phyloP scores from a whole-genome alignment of 2,797 vertebrate genomes.

The Vespertilio murinus region DNA sequence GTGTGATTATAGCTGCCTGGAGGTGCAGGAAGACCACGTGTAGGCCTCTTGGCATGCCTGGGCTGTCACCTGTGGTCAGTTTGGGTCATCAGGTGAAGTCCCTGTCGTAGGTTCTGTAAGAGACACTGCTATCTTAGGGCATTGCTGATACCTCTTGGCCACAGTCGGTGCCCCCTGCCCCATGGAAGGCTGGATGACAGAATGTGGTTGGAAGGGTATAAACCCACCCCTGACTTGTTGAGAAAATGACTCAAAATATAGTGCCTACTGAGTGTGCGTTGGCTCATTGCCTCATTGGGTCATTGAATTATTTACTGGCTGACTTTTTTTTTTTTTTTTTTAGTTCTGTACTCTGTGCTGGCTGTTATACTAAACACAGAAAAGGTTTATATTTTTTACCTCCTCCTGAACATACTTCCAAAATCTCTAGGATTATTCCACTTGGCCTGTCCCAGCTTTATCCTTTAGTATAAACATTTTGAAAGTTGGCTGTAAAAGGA shows the following conservation, averaged over 20 bases:
- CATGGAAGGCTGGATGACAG: neutral
- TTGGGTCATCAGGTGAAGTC: neutral
- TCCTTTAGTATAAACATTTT: slow-evolving; percentile 6
- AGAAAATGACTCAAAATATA: neutral
- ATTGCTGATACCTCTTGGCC: neutral
- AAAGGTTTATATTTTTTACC: neutral
- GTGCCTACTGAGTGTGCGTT: neutral
- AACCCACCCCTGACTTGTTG: neutral
- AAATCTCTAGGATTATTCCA: neutral
- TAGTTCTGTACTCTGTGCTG: neutral
- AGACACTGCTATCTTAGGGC: neutral
- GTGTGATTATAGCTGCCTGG: neutral
- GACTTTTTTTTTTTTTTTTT: neutral
- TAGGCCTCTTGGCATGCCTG: neutral
- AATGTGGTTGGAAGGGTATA: neutral
- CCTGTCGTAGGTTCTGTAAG: neutral
- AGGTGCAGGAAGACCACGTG: neutral
- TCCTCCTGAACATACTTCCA: neutral
- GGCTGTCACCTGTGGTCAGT: neutral
- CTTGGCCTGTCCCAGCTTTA: neutral
- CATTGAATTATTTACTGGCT: neutral
- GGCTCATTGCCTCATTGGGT: neutral
- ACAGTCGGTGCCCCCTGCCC: neutral
- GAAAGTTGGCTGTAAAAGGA: neutral
- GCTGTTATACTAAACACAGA: neutral